phyloP scores from a whole-genome alignment of 2,113 vertebrate genomes.

The Scophthalmus maximus region DNA sequence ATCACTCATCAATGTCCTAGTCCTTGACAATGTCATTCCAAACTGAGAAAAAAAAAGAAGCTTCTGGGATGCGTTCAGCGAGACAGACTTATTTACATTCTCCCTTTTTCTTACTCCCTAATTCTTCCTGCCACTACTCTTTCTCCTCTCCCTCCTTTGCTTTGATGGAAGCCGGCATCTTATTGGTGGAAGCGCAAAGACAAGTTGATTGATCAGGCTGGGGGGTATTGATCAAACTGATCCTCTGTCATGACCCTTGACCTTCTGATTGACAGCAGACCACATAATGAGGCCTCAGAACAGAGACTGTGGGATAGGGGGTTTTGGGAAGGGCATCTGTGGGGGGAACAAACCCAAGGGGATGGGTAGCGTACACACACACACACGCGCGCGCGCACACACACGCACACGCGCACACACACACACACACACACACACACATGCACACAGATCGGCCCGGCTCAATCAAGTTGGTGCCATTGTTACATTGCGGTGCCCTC shows the following conservation, averaged over 20 bases:
- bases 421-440: constrained; percentile 31
- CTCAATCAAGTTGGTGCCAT: constrained; percentile 79
- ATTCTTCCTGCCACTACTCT: constrained; percentile 66
- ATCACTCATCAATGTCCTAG: constrained; percentile 64
- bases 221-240: constrained; percentile 77
- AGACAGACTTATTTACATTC: constrained; percentile 64
- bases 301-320: constrained; percentile 57
- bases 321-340: constrained; percentile 67
- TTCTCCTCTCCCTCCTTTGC: constrained; percentile 60
- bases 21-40: constrained; percentile 73
- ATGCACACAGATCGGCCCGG: constrained; percentile 33
- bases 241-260: constrained; percentile 72
- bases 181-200: constrained; percentile 65
- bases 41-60: constrained; percentile 36
- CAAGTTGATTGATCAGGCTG: constrained; percentile 75
- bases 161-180: constrained; percentile 55
- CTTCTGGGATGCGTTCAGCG: constrained; percentile 60
- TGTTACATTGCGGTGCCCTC: constrained; percentile 76
- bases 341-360: constrained; percentile 63
- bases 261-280: constrained; percentile 71
- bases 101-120: constrained; percentile 54
- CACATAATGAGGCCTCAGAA: constrained; percentile 74
- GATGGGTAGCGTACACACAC: constrained; percentile 55
- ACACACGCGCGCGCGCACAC: constrained; percentile 29
- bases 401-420: constrained; percentile 29